phyloP scores from a whole-genome alignment of 2,797 vertebrate species.

The Pantherophis alleghaniensis region DNA sequence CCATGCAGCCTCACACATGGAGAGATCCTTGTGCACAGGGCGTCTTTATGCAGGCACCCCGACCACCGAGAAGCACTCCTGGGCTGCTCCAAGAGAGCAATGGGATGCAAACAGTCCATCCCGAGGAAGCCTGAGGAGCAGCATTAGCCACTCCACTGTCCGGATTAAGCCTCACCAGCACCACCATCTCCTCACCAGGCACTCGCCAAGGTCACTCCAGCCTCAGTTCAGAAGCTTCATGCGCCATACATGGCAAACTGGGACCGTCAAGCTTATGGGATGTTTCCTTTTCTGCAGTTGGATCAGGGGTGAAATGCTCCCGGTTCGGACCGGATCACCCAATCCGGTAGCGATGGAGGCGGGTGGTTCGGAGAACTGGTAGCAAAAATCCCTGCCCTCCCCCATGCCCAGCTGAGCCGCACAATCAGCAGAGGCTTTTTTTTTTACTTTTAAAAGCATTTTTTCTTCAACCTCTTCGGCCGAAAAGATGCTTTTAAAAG shows the following conservation, averaged over 20 bases:
- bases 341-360: too few species aligned
- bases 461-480: too few species aligned
- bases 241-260: not conserved
- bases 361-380: too few species aligned
- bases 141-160: not conserved
- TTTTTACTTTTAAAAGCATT: too few species aligned
- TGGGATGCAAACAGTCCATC: not conserved
- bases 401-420: too few species aligned
- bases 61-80: too few species aligned
- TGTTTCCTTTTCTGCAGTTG: not conserved
- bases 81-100: not conserved
- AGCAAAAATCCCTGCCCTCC: too few species aligned
- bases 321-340: too few species aligned
- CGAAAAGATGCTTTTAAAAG: too few species aligned
- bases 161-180: not conserved
- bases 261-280: not conserved
- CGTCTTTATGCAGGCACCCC: not conserved
- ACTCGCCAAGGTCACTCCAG: not conserved
- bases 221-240: not conserved
- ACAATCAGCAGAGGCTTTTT: too few species aligned
- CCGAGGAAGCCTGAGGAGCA: not conserved
- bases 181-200: not conserved
- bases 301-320: too few species aligned
- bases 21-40: not conserved
- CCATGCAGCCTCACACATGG: rapidly evolving